Base-by-base conservation (phyloP, 2,113 vertebrate species). In the Calidris pygmaea region DNA sequence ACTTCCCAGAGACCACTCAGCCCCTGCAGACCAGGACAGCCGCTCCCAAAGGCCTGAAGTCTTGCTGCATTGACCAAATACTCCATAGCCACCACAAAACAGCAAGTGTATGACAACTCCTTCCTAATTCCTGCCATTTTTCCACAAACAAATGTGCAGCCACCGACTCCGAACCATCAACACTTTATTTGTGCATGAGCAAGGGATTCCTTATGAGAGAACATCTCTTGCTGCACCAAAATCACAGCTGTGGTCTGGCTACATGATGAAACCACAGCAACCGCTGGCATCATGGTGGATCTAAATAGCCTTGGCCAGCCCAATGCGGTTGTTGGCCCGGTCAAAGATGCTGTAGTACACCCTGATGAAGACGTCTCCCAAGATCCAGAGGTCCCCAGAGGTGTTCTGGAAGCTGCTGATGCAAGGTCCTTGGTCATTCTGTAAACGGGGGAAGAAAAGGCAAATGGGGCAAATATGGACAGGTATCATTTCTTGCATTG, bases 341-440 rank as follows among this genome's bases (percentile, higher is more conserved):
- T 98, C 98, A 14, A 98, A 98, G 58, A 98, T 56, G 43, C 97
- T 97, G 91, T 97, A 98, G 53, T 97, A 98, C 55, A 98, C 96
- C 50, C 95, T 82, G 67, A 98, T 95, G 90, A 98, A 98, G 37
- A 98, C 95, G 0, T 97, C 96, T 53, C 98, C 98, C 60, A 98
- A 66, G 89, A 98, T 97, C 98, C 98, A 98, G 32, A 94, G 96
- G 29, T 88, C 56, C 13, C 37, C 50, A 17, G 43, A 50, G 6
- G 89, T 87, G 10, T 78, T 37, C 87, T 98, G 92, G 91, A 98
- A 98, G 50, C 96, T 95, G 9, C 95, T 97, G 53, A 7, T 48
- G 68, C 98, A 98, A 29, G n/a, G 24, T 16, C 9, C 94, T 34
- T 37, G 8, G 4, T 6, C 1, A 0, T 66, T 53, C 98, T 97